These are phyloP conservation scores for Rhagonycha fulva DNA, from an alignment of 2,888 invertebrate genomes.

Conservation along the genomic window DNA sequence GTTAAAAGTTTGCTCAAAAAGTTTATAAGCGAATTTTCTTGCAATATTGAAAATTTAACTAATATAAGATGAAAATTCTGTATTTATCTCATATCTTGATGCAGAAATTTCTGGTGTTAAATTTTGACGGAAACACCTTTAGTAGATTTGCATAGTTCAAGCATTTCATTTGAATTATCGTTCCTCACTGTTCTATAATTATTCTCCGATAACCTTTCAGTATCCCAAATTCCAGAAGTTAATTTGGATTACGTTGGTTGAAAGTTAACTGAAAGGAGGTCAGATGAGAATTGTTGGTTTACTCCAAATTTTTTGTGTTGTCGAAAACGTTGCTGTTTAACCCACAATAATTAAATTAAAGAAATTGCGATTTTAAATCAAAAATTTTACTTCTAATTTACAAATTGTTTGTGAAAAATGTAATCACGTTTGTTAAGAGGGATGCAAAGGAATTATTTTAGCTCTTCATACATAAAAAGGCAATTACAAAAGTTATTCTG, in stretches of 20 bases:
- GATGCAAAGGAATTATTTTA: neutral
- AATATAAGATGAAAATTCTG: neutral
- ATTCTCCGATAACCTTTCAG: neutral
- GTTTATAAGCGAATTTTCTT: neutral
- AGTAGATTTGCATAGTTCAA: neutral
- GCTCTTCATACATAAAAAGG: neutral
- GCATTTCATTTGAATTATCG: neutral
- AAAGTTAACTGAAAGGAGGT: neutral
- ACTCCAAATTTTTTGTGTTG: neutral
- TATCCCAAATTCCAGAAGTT: neutral
- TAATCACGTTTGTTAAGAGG: neutral
- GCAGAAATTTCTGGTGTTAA: neutral
- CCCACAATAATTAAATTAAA: neutral
- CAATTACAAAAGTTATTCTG: neutral
- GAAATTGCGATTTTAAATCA: neutral
- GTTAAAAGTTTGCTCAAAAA: neutral
- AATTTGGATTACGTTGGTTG: neutral
- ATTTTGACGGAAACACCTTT: neutral
- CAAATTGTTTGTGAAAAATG: neutral
- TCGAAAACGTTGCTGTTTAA: neutral
- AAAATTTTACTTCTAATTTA: neutral
- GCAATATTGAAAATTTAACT: neutral
- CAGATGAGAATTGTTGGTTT: neutral
- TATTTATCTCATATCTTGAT: neutral
- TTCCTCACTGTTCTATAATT: neutral